phyloP scores from a whole-genome alignment of 2,797 vertebrate genomes.

The Eurystomus glaucurus region DNA sequence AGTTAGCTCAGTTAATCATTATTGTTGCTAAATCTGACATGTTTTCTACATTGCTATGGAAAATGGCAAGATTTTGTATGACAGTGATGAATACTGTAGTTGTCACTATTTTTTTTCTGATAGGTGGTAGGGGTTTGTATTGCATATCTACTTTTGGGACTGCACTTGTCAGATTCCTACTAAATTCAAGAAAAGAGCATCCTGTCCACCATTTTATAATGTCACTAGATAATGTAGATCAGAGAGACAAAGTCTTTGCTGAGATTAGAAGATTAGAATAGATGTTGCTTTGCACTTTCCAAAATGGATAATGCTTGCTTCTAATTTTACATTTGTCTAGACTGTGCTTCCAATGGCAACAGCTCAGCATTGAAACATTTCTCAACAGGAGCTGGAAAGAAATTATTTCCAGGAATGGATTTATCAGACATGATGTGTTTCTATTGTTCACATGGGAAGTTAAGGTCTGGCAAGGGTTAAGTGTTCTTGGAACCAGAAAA shows the following conservation, averaged over 20 bases:
- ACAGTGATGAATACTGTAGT: neutral
- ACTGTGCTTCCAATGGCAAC: constrained; percentile 38
- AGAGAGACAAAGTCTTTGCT: neutral
- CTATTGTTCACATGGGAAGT: neutral
- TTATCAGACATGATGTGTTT: neutral
- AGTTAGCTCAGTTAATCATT: constrained; percentile 35
- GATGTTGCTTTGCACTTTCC: neutral
- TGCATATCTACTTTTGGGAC: neutral
- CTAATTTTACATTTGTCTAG: constrained; percentile 47
- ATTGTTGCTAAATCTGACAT: neutral
- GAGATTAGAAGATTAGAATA: neutral
- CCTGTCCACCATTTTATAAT: neutral
- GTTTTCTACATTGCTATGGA: neutral
- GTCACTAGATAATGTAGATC: neutral
- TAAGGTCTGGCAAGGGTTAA: neutral
- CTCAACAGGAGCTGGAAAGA: neutral
- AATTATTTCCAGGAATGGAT: neutral
- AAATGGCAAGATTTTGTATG: neutral
- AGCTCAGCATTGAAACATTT: neutral
- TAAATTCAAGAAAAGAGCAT: neutral
- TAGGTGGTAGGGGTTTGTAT: neutral
- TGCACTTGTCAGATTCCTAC: neutral
- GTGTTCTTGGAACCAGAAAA: neutral
- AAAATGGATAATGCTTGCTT: neutral
- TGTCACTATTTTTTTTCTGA: neutral